Conservation (phyloP, 2,113 vertebrate species). For the Copsychus sechellarum region DNA sequence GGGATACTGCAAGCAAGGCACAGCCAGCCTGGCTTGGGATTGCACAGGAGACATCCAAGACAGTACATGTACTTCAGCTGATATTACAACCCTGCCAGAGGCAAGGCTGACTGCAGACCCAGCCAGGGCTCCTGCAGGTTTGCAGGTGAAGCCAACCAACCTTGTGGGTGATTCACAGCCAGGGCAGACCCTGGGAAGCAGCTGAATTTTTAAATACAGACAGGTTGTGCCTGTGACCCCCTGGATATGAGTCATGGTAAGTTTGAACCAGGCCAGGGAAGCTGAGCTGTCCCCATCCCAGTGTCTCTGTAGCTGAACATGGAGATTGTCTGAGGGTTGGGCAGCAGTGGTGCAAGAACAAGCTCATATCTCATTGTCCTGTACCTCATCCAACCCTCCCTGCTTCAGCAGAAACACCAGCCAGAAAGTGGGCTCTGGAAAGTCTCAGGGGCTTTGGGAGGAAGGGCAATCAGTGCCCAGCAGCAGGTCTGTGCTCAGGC, state of each 20-base stretch:
- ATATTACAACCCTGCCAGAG: background rate
- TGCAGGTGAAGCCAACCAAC: background rate
- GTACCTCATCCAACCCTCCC: accelerated
- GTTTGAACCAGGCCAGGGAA: background rate
- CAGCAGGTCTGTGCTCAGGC: background rate
- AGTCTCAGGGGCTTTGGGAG: background rate
- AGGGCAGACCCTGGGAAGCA: background rate
- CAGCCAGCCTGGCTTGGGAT: background rate
- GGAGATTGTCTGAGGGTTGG: background rate
- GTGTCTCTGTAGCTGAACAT: too few species aligned
- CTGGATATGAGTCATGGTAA: background rate
- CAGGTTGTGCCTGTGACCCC: background rate
- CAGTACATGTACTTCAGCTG: background rate
- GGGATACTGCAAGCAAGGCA: background rate
- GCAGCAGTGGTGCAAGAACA: background rate
- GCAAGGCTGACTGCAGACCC: background rate
- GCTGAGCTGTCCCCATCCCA: background rate
- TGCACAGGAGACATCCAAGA: background rate
- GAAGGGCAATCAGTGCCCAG: background rate
- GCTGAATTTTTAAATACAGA: background rate
- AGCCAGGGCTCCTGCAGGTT: background rate
- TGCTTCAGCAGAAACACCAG: background rate
- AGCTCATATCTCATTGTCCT: accelerated
- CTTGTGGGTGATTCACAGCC: background rate
- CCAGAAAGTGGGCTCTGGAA: background rate